phyloP scores from a whole-genome alignment of 2,888 invertebrate genomes.

The Nebria brevicollis region DNA sequence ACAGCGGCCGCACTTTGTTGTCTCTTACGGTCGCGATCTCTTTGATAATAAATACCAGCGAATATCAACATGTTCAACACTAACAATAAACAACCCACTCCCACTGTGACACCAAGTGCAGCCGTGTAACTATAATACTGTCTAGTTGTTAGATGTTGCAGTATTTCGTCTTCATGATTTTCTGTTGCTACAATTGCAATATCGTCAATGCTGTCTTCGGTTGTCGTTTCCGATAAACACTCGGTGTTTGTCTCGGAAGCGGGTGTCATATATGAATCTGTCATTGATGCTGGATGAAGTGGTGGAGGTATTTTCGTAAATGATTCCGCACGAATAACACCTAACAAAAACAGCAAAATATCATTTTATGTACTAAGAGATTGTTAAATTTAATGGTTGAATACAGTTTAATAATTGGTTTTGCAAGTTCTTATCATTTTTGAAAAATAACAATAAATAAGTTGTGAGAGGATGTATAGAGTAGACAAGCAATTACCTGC shows the following conservation, averaged over 20 bases:
- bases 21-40: constrained; percentile 66
- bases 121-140: constrained; percentile 78
- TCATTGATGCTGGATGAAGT: constrained; percentile 57
- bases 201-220: constrained; percentile 37
- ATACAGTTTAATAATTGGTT: background rate
- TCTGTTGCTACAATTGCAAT: constrained; percentile 58
- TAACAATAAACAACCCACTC: constrained; percentile 77
- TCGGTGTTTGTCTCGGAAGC: constrained; percentile 54
- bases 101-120: constrained; percentile 80
- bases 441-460: background rate
- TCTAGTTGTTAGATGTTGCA: constrained; percentile 66
- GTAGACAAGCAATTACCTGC: constrained; percentile 66
- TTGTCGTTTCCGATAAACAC: constrained; percentile 59
- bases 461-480: background rate
- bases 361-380: background rate
- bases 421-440: background rate
- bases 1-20: constrained; percentile 50
- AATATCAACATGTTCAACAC: constrained; percentile 80
- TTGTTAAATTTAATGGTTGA: no score
- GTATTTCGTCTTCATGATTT: constrained; percentile 65
- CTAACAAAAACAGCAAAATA: constrained; percentile 54
- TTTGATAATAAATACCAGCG: constrained; percentile 79
- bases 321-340: constrained; percentile 64
- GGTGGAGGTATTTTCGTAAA: constrained; percentile 64
- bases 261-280: constrained; percentile 49